Evolutionary conservation across 2,888 invertebrate genomes (phyloP).

Genomic region (Synanthedon tipuliformis): DNA sequence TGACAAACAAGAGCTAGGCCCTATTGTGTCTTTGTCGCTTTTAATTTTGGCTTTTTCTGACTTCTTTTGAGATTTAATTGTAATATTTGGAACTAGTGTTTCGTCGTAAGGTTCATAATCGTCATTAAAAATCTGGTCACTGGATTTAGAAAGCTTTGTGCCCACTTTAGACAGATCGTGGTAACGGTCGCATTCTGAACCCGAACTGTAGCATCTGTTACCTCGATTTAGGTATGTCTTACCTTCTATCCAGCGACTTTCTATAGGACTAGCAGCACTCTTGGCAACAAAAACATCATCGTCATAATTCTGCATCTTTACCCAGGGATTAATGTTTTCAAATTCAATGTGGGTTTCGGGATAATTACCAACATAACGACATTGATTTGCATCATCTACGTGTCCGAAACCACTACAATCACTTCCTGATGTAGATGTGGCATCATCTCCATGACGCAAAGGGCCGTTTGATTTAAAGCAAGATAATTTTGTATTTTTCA

Average conservation of each 20-base stretch:
- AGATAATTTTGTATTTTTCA: constrained; percentile 77
- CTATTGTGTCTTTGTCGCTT: constrained; percentile 58
- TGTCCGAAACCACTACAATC: constrained; percentile 66
- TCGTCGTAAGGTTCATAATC: constrained; percentile 53
- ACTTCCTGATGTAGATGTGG: constrained; percentile 63
- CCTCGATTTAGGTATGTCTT: constrained; percentile 53
- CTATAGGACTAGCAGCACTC: constrained; percentile 41
- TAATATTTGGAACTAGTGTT: constrained; percentile 19
- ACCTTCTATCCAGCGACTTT: constrained; percentile 48
- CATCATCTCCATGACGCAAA: constrained; percentile 58
- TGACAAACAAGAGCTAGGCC: constrained; percentile 73
- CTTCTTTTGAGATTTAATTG: constrained; percentile 52
- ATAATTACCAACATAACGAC: constrained; percentile 44
- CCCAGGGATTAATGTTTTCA: constrained; percentile 64
- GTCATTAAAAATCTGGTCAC: constrained; percentile 67
- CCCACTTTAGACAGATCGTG: constrained; percentile 56
- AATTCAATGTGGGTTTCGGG: constrained; percentile 52
- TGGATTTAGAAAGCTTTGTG: constrained; percentile 60
- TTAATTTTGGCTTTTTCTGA: constrained; percentile 61
- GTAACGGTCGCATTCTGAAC: constrained; percentile 62
- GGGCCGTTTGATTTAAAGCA: constrained; percentile 74
- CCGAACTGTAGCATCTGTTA: constrained; percentile 61
- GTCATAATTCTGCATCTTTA: constrained; percentile 57
- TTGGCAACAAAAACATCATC: constrained; percentile 62
- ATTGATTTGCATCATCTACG: constrained; percentile 46